Evolutionary conservation across 2,113 vertebrate genomes (phyloP).

Genomic region (Microcebus ravelobensis): DNA sequence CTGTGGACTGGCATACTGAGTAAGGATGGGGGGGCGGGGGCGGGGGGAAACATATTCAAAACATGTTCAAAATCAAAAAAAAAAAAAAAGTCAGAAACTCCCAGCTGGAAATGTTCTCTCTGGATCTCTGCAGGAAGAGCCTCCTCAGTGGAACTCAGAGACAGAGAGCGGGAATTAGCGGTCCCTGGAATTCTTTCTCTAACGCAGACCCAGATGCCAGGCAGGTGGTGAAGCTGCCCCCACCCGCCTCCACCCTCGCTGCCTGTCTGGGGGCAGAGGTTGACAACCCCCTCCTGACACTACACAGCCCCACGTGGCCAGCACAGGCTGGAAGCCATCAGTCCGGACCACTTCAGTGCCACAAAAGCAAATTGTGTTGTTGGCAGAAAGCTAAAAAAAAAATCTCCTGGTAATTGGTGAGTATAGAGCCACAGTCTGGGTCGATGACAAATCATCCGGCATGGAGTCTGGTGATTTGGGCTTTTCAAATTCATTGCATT

Average conservation of each 20-base stretch:
- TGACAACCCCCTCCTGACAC: background rate
- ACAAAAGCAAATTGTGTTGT: background rate
- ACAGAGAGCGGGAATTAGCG: background rate
- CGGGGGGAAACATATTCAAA: background rate
- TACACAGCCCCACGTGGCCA: background rate
- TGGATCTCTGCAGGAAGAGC: background rate
- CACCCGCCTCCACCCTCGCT: fast-evolving
- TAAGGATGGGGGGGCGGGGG: fast-evolving
- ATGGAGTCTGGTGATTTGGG: background rate
- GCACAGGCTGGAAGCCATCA: background rate
- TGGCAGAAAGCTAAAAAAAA: background rate
- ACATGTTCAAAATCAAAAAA: background rate
- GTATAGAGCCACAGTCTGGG: background rate
- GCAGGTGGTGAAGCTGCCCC: background rate
- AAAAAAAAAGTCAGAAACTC: background rate
- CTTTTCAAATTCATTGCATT: background rate
- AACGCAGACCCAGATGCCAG: background rate
- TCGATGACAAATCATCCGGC: background rate
- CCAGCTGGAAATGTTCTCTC: background rate
- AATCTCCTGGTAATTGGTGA: background rate
- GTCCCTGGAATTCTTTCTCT: background rate
- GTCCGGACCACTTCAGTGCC: background rate
- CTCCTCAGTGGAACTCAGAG: background rate
- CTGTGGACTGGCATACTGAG: background rate
- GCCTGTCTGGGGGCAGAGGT: background rate